Percentiles rank a stretch among this genome's conserved stretches.
Evolutionary conservation across 2,888 invertebrate genomes (phyloP).

Genomic region (Allygus modestus): DNA sequence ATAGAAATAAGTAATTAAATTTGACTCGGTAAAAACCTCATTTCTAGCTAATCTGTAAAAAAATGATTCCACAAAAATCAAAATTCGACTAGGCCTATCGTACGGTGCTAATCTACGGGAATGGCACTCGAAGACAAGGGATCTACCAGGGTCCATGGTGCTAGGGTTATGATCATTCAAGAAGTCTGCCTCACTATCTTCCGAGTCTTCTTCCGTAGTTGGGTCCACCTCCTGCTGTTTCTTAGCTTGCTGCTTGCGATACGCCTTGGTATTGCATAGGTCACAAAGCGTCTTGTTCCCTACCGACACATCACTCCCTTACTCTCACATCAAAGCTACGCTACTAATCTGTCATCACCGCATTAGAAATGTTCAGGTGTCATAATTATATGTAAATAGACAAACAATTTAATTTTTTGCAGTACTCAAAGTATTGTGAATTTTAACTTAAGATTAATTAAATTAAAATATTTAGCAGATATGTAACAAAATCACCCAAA

Average conservation of each 20-base stretch:
- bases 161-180: conserved; percentile 60
- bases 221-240: conserved; percentile 69
- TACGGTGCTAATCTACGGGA: conserved; percentile 49
- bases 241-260: conserved; percentile 79
- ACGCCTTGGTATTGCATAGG: conserved; percentile 87
- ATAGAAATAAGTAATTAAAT: not conserved
- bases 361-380: conserved; percentile 8
- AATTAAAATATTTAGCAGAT: too few species aligned
- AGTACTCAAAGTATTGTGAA: too few species aligned
- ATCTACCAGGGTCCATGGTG: conserved; percentile 62
- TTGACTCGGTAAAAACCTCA: not conserved
- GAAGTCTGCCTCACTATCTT: conserved; percentile 64
- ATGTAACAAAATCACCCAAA: too few species aligned
- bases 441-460: too few species aligned
- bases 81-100: conserved; percentile 29
- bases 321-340: not conserved
- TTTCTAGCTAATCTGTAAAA: not conserved
- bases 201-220: conserved; percentile 73
- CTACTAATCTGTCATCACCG: too few species aligned
- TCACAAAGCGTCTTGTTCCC: conserved; percentile 96
- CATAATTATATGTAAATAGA: not conserved
- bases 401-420: too few species aligned
- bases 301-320: conserved; percentile 74
- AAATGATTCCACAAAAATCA: conserved; percentile 22
- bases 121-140: conserved; percentile 35